Conservation (phyloP, 2,113 vertebrate species). For the Neolamprologus modestus region DNA sequence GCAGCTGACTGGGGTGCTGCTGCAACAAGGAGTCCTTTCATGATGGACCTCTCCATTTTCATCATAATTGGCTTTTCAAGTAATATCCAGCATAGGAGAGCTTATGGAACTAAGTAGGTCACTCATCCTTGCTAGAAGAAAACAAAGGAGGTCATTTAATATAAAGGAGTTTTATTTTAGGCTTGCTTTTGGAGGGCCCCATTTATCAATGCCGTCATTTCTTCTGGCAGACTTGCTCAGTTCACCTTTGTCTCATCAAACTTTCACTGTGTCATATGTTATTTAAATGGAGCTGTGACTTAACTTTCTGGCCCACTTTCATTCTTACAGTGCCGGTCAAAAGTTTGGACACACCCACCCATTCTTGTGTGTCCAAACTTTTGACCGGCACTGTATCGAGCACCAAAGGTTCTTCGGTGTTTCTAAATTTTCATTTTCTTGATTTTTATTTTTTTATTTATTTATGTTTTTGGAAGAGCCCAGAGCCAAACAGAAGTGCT, state of each 20-base stretch:
- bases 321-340: not conserved
- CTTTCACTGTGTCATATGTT: not conserved
- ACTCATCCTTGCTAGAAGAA: conserved; percentile 44
- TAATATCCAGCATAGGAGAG: conserved; percentile 27
- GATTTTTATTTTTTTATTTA: not conserved
- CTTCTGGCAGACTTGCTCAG: not conserved
- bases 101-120: conserved; percentile 65
- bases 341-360: not conserved
- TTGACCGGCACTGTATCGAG: not conserved
- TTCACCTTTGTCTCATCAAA: conserved; percentile 14
- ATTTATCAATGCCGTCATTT: conserved; percentile 50
- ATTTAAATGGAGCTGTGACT: not conserved
- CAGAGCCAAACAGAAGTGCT: not conserved
- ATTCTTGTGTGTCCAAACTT: not conserved
- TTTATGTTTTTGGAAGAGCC: not conserved
- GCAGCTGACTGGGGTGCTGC: not conserved
- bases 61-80: conserved; percentile 38
- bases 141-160: conserved; percentile 47
- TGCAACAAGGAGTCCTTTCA: conserved; percentile 44
- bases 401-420: not conserved
- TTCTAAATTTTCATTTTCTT: not conserved
- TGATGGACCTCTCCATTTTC: conserved; percentile 27
- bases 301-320: not conserved
- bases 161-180: conserved; percentile 63
- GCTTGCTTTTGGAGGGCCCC: conserved; percentile 34